phyloP scores from a whole-genome alignment of 2,888 invertebrate genomes.

The Spilarctia lutea region DNA sequence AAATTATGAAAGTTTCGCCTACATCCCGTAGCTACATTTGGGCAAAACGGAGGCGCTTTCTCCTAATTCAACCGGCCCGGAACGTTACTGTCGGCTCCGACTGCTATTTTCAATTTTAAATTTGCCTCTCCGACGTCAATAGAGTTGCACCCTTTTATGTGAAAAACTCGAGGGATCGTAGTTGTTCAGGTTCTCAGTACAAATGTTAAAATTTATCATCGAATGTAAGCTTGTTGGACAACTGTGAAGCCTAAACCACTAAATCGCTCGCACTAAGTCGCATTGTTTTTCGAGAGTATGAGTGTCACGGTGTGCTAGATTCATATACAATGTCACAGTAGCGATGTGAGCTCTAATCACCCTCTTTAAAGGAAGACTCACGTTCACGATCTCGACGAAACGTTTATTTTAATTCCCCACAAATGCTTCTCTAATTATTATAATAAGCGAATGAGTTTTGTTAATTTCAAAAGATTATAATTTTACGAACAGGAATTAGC shows the following conservation, averaged over 20 bases:
- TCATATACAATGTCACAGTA: conserved; percentile 64
- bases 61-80: conserved; percentile 69
- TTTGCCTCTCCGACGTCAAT: conserved; percentile 75
- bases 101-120: conserved; percentile 82
- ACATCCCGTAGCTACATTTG: conserved; percentile 67
- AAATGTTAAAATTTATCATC: conserved; percentile 55
- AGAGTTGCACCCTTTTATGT: conserved; percentile 73
- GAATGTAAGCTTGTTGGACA: background rate
- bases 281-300: conserved; percentile 60
- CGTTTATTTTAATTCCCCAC: conserved; percentile 81
- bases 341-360: conserved; percentile 78
- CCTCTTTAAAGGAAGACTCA: conserved; percentile 76
- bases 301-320: conserved; percentile 56
- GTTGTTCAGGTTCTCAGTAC: conserved; percentile 64
- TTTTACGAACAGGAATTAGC: conserved; percentile 53
- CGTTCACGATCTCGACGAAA: conserved; percentile 68
- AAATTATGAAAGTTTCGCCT: conserved; percentile 72
- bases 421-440: conserved; percentile 81
- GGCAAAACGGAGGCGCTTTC: conserved; percentile 63
- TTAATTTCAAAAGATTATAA: conserved; percentile 73
- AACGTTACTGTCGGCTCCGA: conserved; percentile 62
- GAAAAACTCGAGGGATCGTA: conserved; percentile 66
- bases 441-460: conserved; percentile 73
- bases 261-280: conserved; percentile 43
- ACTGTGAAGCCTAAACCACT: no score